Evolutionary conservation across 64 coral and sea anemone species (phyloP).

Genomic region (Catalaphyllia jardinei): DNA sequence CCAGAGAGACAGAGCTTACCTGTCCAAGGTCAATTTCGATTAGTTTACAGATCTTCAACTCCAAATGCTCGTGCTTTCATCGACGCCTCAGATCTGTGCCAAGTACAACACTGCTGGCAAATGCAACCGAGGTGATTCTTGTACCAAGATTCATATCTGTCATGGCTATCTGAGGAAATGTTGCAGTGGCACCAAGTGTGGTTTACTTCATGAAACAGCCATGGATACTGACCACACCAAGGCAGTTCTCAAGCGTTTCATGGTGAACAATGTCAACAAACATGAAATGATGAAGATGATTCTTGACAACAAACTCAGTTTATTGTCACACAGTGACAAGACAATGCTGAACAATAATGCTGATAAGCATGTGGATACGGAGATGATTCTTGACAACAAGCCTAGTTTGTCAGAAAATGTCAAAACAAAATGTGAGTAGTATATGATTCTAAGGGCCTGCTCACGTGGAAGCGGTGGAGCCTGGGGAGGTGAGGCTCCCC

Average conservation of each 20-base stretch:
- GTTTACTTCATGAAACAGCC: constrained; percentile 8
- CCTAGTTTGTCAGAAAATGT: not conserved
- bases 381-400: not conserved
- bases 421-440: not conserved
- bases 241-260: not conserved
- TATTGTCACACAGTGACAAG: not conserved
- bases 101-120: constrained; percentile 53
- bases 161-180: constrained; percentile 3
- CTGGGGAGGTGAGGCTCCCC: no score
- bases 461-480: no score
- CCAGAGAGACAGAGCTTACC: constrained; percentile 28
- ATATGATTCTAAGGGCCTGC: no score
- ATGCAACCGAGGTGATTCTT: constrained; percentile 17
- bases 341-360: not conserved
- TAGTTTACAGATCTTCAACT: constrained; percentile 52
- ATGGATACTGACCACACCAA: constrained; percentile 9
- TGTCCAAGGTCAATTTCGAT: constrained; percentile 25
- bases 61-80: constrained; percentile 17
- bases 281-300: not conserved
- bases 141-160: constrained; percentile 43
- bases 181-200: constrained; percentile 4
- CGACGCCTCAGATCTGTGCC: constrained; percentile 57
- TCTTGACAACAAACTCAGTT: not conserved
- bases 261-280: not conserved
- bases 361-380: not conserved